These are phyloP conservation scores for Labeo catla DNA, from an alignment of 2,113 vertebrate genomes.

Conservation along the genomic window DNA sequence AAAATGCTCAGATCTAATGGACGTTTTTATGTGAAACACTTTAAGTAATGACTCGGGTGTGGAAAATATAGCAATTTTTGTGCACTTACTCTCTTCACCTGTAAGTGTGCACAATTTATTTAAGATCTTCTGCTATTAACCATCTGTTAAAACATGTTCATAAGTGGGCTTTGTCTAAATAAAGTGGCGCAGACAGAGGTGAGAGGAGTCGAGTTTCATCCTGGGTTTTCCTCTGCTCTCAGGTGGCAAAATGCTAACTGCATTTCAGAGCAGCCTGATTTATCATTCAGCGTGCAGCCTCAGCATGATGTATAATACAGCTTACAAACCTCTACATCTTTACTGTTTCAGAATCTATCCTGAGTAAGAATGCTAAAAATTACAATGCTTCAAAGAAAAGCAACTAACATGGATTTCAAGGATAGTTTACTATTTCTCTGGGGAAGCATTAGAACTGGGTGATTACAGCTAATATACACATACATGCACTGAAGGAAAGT, in stretches of 20 bases:
- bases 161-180: not conserved
- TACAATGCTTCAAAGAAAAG: no score
- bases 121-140: not conserved
- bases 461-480: no score
- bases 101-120: not conserved
- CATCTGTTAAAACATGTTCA: not conserved
- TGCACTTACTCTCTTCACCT: not conserved
- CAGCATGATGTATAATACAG: not conserved
- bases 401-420: no score
- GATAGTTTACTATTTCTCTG: no score
- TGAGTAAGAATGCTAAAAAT: not conserved
- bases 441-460: no score
- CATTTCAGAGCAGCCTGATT: slow-evolving; percentile 29
- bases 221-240: not conserved
- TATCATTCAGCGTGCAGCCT: slow-evolving; percentile 31
- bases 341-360: not conserved
- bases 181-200: slow-evolving; percentile 22
- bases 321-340: not conserved
- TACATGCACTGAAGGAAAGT: no score
- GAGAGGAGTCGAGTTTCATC: slow-evolving; percentile 28
- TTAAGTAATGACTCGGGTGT: not conserved
- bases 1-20: not conserved
- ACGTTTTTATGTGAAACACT: not conserved
- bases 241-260: slow-evolving; percentile 9
- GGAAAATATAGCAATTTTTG: not conserved